Evolutionary conservation across 1,140 invertebrate genomes (phyloP).

Genomic region (Oreohelix idahoensis): DNA sequence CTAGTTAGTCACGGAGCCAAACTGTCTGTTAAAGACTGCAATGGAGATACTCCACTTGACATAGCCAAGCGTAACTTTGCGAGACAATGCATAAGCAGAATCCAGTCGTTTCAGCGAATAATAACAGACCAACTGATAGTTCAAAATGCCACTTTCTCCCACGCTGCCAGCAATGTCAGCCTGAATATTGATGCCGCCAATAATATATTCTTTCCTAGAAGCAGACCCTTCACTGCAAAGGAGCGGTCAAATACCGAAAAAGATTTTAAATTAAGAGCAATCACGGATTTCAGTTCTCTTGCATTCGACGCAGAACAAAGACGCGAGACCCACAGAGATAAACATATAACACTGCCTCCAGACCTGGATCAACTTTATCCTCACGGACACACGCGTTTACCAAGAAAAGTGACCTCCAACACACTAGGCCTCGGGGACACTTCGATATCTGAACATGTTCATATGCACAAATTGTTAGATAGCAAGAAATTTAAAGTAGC

Average conservation of each 20-base stretch:
- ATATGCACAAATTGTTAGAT: background rate
- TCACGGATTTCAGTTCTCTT: background rate
- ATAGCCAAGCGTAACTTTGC: conserved; percentile 47
- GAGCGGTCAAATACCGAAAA: background rate
- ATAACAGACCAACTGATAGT: background rate
- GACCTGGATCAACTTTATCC: background rate
- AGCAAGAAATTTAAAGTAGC: background rate
- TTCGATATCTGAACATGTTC: too few relatives aligned
- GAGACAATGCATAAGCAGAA: conserved; percentile 51
- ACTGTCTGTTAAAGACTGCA: conserved; percentile 44
- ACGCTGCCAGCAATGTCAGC: background rate
- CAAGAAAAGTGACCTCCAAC: background rate
- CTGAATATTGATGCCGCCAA: too few relatives aligned
- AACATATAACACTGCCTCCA: background rate
- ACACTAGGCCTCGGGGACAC: background rate
- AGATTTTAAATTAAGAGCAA: background rate
- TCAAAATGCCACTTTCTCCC: background rate
- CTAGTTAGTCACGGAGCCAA: conserved; percentile 49
- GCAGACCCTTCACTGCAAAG: background rate
- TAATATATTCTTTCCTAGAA: background rate
- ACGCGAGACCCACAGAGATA: background rate
- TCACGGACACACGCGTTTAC: background rate
- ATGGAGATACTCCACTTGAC: conserved; percentile 47
- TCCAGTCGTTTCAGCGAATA: conserved; percentile 42
- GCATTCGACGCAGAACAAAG: background rate